Base-by-base conservation (phyloP, 2,113 vertebrate species). In the Xenopus laevis region DNA sequence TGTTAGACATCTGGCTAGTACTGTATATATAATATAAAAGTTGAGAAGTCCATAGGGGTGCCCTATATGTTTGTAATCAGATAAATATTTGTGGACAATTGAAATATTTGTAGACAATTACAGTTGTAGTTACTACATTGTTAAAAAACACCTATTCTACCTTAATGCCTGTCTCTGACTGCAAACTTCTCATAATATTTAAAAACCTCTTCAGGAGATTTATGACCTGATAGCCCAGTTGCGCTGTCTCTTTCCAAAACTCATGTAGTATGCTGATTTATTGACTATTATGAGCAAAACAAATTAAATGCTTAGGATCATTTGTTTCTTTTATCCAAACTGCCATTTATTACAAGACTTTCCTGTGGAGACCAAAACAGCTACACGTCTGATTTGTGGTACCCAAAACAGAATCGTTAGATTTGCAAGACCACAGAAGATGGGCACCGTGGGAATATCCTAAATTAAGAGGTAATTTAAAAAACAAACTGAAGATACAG, bases 381-480 rank as follows among this genome's bases (percentile, higher is more conserved):
- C 40, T 67, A 55, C 21, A 50, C 23, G 67, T 74, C 64, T 74
- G 65, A 74, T 67, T 67, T 74, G 40, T 60, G 55, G 53, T 55
- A 61, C 21, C 67, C 7, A 74, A 57, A 72, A 72, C 15, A 67
- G 44, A 47, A 0, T 16, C 67, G 52, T 47, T 58, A 21, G 11
- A 20, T 74, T 74, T 74, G 55, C 72, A 74, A 45, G 44, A 40
- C 65, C n/a, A 60, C 59, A 50, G 44, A 40, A 67, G 23, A 46
- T 68, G 40, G 64, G 30, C 17, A 67, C 23, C 55, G 2, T 18
- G 72, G 72, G 72, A 67, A 74, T 74, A 47, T 12, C 23, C 64
- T 47, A 74, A 74, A 74, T 74, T 74, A 74, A 50, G 64, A 7
- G 53, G 55, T 74, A 68, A 74, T 74, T n/a, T 2, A 27, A 74